A percentile compares a stretch with the other conserved stretches of the same genome.
These are phyloP conservation scores for Zaprionus ornatus DNA, from an alignment of 1,140 invertebrate species.

Conservation along the genomic window DNA sequence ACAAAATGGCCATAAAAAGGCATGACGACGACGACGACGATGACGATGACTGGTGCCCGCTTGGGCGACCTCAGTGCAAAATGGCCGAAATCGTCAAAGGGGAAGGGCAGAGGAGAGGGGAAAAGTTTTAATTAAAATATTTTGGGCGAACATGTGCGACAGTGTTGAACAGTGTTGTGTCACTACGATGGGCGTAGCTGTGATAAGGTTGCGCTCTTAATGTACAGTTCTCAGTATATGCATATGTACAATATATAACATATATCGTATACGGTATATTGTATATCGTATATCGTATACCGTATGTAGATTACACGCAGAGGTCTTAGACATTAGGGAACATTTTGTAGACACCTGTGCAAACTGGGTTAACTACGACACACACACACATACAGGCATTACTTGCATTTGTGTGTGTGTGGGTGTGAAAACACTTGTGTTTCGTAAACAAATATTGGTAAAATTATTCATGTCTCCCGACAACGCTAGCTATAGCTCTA, in stretches of 20 bases:
- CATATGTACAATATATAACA: neutral
- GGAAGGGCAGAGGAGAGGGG: neutral
- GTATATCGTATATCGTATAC: neutral
- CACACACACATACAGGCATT: constrained; percentile 26
- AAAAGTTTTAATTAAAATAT: constrained; percentile 59
- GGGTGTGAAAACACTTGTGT: constrained; percentile 72
- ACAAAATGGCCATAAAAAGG: constrained; percentile 63
- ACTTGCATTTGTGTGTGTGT: constrained; percentile 1
- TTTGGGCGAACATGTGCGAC: constrained; percentile 1
- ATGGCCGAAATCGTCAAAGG: constrained; percentile 38
- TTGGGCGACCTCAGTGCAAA: constrained; percentile 28
- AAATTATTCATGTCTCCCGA: constrained; percentile 64
- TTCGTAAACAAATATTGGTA: constrained; percentile 71
- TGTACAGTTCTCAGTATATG: neutral
- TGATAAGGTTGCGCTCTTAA: constrained; percentile 12
- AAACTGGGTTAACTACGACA: constrained; percentile 73
- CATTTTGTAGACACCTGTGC: constrained; percentile 59
- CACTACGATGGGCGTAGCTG: constrained; percentile 19
- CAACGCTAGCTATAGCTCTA: neutral
- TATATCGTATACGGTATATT: neutral
- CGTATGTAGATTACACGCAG: constrained; percentile 9
- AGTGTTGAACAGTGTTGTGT: neutral
- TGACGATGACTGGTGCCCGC: constrained; percentile 37
- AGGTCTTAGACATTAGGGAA: constrained; percentile 11
- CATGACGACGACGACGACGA: constrained; percentile 55